Evolutionary conservation across 1,140 invertebrate genomes (phyloP), one percentile per base, ranked within the genome.

Genomic region (Halyomorpha halys): DNA sequence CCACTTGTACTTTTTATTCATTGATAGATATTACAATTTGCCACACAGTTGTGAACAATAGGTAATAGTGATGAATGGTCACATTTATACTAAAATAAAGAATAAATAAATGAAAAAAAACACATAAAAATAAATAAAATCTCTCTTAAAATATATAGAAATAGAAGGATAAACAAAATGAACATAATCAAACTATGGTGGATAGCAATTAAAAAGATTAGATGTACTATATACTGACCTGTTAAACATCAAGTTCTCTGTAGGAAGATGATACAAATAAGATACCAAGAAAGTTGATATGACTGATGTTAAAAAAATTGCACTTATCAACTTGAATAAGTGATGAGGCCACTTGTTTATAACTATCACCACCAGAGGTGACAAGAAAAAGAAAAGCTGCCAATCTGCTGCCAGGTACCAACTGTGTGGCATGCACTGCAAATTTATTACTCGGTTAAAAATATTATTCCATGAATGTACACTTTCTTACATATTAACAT

Each of bases 361-460:
- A 49, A 49, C n/a, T 3, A 49, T 6, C 47, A 49, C 47, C 6
- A 49, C 47, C 6, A 21, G 5, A 49, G 47, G 47, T 1, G 47
- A 49, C 5, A 49, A 9, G 47, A 21, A 19, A 21, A 49, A 19
- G 47, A 49, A 49, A 6, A 49, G 47, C 11, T 49, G 47, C 47
- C 47, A 49, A 13, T 49, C 47, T 49, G 47, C 47, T 11, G 47
- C 47, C n/a, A 49, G n/a, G 47, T 49, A 49, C 47, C 47, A 49
- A 19, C n/a, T 49, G 47, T 49, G 47, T 19, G 47, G 47, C 47
- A 49, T 49, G 21, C 47, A 49, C 47, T 49, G n/a, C 2, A 49
- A 49, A 39, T 6, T 11, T 6, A 47, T 47, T 4, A 47, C 3
- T 5, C 45, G 3, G 18, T 47, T n/a, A 5, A 47, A n/a, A 2